phyloP scores from a whole-genome alignment of 2,113 vertebrate species.

The Ammospiza nelsoni region DNA sequence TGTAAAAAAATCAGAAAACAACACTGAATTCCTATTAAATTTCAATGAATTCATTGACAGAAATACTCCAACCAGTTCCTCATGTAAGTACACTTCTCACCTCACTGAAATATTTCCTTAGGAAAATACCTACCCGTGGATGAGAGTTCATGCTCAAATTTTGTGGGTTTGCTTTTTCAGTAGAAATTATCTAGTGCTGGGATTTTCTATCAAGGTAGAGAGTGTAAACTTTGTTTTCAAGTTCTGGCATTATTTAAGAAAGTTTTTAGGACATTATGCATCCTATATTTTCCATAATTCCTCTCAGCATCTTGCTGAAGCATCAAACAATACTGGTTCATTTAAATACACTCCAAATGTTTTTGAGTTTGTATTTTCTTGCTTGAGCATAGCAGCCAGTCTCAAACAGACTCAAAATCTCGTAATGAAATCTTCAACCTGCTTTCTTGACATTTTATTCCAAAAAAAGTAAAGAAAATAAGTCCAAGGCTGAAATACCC shows the following conservation, averaged over 20 bases:
- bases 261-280: background rate
- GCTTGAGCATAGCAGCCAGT: rapidly evolving
- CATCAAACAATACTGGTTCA: background rate
- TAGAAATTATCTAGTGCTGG: background rate
- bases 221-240: background rate
- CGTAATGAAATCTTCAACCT: background rate
- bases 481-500: background rate
- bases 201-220: background rate
- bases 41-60: conserved; percentile 92
- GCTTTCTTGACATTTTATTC: background rate
- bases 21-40: conserved; percentile 93
- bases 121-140: background rate
- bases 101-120: background rate
- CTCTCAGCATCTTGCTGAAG: background rate
- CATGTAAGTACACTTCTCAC: conserved; percentile 84
- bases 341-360: background rate
- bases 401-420: background rate
- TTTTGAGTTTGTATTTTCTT: background rate
- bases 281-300: background rate
- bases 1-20: conserved; percentile 90
- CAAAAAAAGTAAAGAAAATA: background rate
- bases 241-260: background rate
- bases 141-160: background rate
- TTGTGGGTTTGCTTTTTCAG: background rate
- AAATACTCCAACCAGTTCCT: conserved; percentile 85